These are phyloP conservation scores for Zhuqinia jingwanae DNA, from an alignment of 2,888 invertebrate genomes.

Conservation along the genomic window DNA sequence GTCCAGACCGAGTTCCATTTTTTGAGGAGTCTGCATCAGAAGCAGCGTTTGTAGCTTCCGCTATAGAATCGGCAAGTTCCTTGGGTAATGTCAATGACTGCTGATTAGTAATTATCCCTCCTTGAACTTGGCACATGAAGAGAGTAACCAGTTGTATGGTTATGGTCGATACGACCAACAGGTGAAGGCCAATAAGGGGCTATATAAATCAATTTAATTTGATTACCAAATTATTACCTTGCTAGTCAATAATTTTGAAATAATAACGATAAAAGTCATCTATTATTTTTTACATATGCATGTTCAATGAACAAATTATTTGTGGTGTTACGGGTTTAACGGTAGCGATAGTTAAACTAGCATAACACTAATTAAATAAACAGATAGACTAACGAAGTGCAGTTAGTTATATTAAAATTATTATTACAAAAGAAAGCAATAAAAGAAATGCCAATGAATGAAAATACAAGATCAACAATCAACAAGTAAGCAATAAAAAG, in stretches of 20 bases:
- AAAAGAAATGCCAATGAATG: too few relatives aligned
- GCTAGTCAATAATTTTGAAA: neutral
- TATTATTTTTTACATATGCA: too few relatives aligned
- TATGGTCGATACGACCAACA: neutral
- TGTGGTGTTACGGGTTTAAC: too few relatives aligned
- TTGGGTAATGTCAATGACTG: constrained; percentile 54
- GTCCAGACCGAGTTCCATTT: constrained; percentile 51
- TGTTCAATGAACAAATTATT: too few relatives aligned
- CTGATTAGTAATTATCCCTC: constrained; percentile 68
- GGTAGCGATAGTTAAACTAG: too few relatives aligned
- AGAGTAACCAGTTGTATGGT: constrained; percentile 30
- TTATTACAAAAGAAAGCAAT: too few relatives aligned
- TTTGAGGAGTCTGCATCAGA: constrained; percentile 3
- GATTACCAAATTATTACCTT: neutral
- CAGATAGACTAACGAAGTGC: too few relatives aligned
- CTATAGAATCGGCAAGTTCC: constrained; percentile 55
- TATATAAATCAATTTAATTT: constrained; percentile 33
- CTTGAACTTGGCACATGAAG: constrained; percentile 63
- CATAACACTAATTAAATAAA: too few relatives aligned
- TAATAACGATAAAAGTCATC: neutral
- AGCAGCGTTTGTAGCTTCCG: constrained; percentile 20
- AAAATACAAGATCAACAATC: constrained; percentile 6
- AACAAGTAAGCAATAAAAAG: neutral
- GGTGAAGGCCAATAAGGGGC: constrained; percentile 16
- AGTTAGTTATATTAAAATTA: too few relatives aligned